Conservation (phyloP, 2,797 vertebrate genomes). For the Agapornis canus region DNA sequence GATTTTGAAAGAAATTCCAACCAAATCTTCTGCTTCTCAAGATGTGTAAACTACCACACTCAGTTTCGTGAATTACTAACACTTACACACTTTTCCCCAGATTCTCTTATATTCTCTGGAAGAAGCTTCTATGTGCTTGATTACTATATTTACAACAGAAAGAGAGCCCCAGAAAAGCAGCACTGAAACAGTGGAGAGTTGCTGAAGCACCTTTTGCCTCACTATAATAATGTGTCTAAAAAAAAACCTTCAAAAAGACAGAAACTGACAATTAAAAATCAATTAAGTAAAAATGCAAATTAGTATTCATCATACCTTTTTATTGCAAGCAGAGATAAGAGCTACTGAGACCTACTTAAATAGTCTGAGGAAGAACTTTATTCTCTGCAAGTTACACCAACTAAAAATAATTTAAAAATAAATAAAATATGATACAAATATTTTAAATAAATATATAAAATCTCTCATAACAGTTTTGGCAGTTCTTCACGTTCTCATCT, state of each 20-base stretch:
- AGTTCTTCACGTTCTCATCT: constrained; percentile 13
- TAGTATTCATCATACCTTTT: neutral
- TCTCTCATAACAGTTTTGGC: neutral
- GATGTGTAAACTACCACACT: neutral
- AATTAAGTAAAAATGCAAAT: neutral
- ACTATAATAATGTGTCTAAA: neutral
- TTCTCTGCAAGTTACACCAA: neutral
- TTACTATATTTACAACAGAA: neutral
- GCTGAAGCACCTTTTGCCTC: neutral
- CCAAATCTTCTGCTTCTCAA: neutral
- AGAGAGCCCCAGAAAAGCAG: neutral
- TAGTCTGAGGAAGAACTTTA: neutral
- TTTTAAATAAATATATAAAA: neutral
- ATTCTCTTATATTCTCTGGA: neutral
- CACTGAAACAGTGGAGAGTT: neutral
- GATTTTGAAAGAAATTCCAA: neutral
- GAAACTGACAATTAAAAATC: neutral
- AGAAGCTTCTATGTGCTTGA: neutral
- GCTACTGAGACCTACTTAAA: neutral
- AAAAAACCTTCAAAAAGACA: neutral
- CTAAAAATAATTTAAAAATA: neutral
- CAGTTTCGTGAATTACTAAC: neutral
- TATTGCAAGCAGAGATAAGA: neutral
- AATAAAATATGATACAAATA: neutral
- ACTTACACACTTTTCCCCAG: neutral